A percentile compares a stretch with the other conserved stretches of the same genome.
These are phyloP conservation scores for Linepithema humile DNA, from an alignment of 1,140 invertebrate species.

Conservation along the genomic window DNA sequence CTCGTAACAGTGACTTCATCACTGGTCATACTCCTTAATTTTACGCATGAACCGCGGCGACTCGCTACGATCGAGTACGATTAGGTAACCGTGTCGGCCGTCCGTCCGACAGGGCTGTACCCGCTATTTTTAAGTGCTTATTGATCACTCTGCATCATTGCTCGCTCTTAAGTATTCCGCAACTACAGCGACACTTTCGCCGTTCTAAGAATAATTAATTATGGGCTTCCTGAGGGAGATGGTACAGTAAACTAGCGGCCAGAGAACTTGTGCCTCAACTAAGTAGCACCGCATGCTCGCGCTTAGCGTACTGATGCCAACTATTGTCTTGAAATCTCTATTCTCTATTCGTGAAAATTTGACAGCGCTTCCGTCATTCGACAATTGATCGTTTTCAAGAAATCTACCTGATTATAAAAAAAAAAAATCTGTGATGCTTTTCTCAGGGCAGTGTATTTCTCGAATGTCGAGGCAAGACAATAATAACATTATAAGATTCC, in stretches of 20 bases:
- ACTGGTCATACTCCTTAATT: constrained; percentile 76
- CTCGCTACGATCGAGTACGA: constrained; percentile 48
- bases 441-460: not conserved
- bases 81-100: constrained; percentile 53
- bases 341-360: not conserved
- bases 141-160: constrained; percentile 33
- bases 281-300: not conserved
- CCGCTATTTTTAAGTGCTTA: constrained; percentile 27
- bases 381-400: not conserved
- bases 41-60: constrained; percentile 68
- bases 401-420: not conserved
- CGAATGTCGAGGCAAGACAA: constrained; percentile 1
- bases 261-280: not conserved
- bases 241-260: not conserved
- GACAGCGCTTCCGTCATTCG: not conserved
- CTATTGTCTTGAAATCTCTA: constrained; percentile 9
- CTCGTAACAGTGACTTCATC: constrained; percentile 77
- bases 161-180: constrained; percentile 19
- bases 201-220: constrained; percentile 7
- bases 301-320: not conserved
- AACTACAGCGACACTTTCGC: not conserved
- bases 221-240: constrained; percentile 23
- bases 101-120: not conserved
- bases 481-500: not conserved
- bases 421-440: constrained; percentile 20